Base-by-base conservation (phyloP, 2,797 vertebrate species). In the Cynopterus sphinx region DNA sequence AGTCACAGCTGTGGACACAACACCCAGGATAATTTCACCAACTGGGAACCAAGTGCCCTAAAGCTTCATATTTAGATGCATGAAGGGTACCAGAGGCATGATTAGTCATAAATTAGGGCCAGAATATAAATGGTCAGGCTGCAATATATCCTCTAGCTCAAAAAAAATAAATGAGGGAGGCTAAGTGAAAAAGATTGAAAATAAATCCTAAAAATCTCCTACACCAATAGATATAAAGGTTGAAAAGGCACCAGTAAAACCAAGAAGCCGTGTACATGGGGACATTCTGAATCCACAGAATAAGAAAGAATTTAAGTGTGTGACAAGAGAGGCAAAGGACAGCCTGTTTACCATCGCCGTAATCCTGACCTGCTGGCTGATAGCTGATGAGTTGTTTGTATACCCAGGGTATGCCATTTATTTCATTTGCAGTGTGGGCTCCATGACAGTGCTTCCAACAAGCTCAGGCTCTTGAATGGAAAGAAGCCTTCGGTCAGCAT, bases 11-110 rank as follows among this genome's bases (percentile, higher is more conserved):
- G 96, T 94, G 88, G 83, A 96, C 67, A 95, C 91, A 96, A 94
- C 83, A 70, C 79, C 90, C 87, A 59, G 63, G 95, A 95, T 97
- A 96, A 96, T 94, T 90, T 87, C 71, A 65, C 86, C 96, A 97
- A 87, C 88, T 94, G 92, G 86, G 83, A 94, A 71, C 83, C 83
- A 75, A 96, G 51, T 68, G 77, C 92, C 95, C 89, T 74, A 95
- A 97, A 97, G 96, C 97, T 94, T 90, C 79, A 46, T 51, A 97
- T 97, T 97, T 93, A 65, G 89, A 97, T 97, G 83, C 97, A 88
- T 77, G 75, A 87, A 84, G 67, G 65, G 13, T 19, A 67, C 57
- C 16, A 74, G 89, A 96, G 65, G 59, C 94, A 93, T 97, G 97
- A 63, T 79, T 75, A 88, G 43, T 67, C 96, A 97, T 97, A 97